Evolutionary conservation across 2,888 invertebrate species (phyloP).

Genomic region (Busseola fusca): DNA sequence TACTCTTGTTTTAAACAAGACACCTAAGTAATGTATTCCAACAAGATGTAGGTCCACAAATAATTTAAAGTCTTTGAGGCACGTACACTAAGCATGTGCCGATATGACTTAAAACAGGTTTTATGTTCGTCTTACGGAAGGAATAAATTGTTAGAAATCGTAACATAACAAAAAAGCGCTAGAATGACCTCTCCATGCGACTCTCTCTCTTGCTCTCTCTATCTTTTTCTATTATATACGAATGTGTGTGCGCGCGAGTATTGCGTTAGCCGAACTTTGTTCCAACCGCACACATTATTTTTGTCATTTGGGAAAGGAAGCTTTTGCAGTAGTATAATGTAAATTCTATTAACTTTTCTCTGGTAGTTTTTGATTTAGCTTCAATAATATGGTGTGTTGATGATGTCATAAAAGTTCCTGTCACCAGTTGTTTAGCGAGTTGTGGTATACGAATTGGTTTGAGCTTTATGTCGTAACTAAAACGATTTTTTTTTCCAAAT

Average conservation of each 20-base stretch:
- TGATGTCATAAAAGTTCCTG: not conserved
- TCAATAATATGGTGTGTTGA: not conserved
- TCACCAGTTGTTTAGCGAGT: not conserved
- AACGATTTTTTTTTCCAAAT: not conserved
- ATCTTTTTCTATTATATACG: no score
- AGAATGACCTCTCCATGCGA: no score
- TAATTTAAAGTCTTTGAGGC: no score
- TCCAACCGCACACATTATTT: not conserved
- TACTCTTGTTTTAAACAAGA: not conserved
- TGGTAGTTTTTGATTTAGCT: not conserved
- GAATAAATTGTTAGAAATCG: not conserved
- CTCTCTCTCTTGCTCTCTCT: not conserved
- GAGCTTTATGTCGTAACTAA: not conserved
- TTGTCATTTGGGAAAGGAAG: not conserved
- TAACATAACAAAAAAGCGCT: not conserved
- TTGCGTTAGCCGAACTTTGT: no score
- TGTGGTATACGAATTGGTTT: not conserved
- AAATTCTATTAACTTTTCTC: not conserved
- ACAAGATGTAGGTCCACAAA: not conserved
- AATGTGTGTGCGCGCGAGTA: not conserved
- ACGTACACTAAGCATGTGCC: not conserved
- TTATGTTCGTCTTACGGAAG: not conserved
- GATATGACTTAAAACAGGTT: not conserved
- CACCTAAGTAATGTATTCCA: not conserved
- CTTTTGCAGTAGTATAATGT: not conserved